phyloP scores from a whole-genome alignment of 2,797 vertebrate species.

The Tamandua tetradactyla region DNA sequence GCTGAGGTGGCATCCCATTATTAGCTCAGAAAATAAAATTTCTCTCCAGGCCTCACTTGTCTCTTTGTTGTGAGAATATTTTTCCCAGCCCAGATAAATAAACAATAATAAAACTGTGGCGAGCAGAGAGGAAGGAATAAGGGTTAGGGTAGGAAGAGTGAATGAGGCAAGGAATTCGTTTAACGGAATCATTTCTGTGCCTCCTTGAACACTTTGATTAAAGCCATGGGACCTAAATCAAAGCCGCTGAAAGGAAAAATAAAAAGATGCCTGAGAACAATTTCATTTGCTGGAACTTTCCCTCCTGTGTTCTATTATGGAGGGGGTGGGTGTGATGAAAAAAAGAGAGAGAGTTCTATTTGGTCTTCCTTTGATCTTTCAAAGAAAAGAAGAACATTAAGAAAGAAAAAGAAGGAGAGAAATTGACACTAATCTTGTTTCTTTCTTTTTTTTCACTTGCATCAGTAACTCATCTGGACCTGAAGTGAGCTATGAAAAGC shows the following conservation, averaged over 20 bases:
- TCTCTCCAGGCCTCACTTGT: constrained; percentile 72
- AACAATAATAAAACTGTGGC: constrained; percentile 54
- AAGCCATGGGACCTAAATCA: constrained; percentile 83
- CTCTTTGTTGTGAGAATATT: constrained; percentile 73
- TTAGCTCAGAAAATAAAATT: constrained; percentile 83
- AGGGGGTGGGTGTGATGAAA: background rate
- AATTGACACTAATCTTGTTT: constrained; percentile 77
- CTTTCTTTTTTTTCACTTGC: constrained; percentile 68
- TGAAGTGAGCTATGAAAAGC: constrained; percentile 74
- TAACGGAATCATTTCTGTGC: constrained; percentile 80
- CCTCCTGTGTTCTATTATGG: constrained; percentile 83
- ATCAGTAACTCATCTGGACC: constrained; percentile 76
- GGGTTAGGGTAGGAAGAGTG: constrained; percentile 37
- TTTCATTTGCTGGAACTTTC: constrained; percentile 78
- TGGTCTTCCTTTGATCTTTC: constrained; percentile 84
- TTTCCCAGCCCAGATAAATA: constrained; percentile 82
- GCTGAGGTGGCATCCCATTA: constrained; percentile 80
- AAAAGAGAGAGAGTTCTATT: constrained; percentile 73
- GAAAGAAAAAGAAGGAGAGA: constrained; percentile 58
- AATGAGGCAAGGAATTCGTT: constrained; percentile 65
- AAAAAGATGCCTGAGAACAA: constrained; percentile 83
- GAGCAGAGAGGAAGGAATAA: background rate
- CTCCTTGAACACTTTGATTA: constrained; percentile 83
- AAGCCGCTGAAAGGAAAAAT: constrained; percentile 82
- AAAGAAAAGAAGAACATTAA: constrained; percentile 75